Evolutionary conservation across 2,888 invertebrate genomes (phyloP), one percentile per base, ranked within the genome.

Genomic region (Deilephila elpenor): DNA sequence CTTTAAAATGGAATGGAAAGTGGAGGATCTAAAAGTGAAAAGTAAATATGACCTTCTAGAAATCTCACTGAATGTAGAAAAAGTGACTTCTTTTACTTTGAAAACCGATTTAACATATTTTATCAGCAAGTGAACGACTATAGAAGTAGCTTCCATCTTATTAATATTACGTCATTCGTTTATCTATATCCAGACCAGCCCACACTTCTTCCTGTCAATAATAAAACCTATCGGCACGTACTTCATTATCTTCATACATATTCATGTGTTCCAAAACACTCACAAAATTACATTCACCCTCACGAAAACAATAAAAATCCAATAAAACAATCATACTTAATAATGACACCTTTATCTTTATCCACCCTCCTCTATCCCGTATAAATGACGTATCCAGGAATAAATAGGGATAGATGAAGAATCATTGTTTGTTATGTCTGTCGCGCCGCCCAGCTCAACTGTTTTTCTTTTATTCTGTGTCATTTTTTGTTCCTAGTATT

Each of bases 401-500:
- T 51, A 51, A 70, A 70, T 62, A 67, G 17, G 17, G 14, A 62
- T 51, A 62, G 73, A 62, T 71, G 25, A 62, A 71, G 34, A 71
- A 62, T 59, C 29, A 56, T 34, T 70, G 70, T 73, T 60, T 60
- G 60, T 20, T n/a, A 59, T 20, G 53, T 25, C 62, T 59, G 56
- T 34, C 71, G 61, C 19, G 20, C 73, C 34, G 20, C n/a, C 56
- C 70, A 44, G 70, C 32, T 29, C 44, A 44, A 32, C 7, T n/a
- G 44, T 59, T 59, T 70, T 59, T 37, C 73, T 60, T 70, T 73
- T 70, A 73, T 73, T 61, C 53, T 73, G 44, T 53, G 70, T 6
- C n/a, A 61, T 17, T 71, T 71, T 70, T 73, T 73, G 61, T 73
- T 53, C 61, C 70, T 32, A 70, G 51, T 44, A n/a, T 73, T 71